phyloP scores from a whole-genome alignment of 1,140 invertebrate genomes.

The Kradibia gibbosae region DNA sequence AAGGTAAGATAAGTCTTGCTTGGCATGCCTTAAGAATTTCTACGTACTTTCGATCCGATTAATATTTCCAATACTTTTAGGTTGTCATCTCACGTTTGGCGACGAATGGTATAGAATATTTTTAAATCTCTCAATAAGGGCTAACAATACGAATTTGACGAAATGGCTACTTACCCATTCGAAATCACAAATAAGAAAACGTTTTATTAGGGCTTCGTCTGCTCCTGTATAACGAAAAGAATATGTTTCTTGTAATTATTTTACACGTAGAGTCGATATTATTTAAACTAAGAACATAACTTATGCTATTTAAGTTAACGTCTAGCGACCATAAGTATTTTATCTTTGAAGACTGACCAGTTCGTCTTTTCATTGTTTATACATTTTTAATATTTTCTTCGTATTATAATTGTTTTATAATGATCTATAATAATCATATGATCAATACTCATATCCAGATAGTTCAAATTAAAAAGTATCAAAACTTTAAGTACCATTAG shows the following conservation, averaged over 20 bases:
- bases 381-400: background rate
- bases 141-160: slow-evolving; percentile 48
- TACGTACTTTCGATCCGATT: background rate
- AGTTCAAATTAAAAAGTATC: no score
- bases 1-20: slow-evolving; percentile 47
- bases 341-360: background rate
- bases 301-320: background rate
- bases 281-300: no score
- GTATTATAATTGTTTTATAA: background rate
- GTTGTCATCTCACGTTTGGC: slow-evolving; percentile 24
- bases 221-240: slow-evolving; percentile 29
- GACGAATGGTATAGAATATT: slow-evolving; percentile 53
- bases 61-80: slow-evolving; percentile 9
- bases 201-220: slow-evolving; percentile 37
- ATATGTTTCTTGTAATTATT: background rate
- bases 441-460: no score
- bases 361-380: background rate
- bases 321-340: background rate
- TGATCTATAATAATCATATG: no score
- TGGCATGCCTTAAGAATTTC: background rate
- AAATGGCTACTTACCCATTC: slow-evolving; percentile 54
- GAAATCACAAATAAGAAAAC: background rate
- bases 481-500: no score
- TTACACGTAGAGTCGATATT: background rate
- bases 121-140: slow-evolving; percentile 48